Percentiles rank a stretch among this genome's conserved stretches.
Conservation (phyloP, 2,797 vertebrate genomes). For the Enteromius fasciolatus region DNA sequence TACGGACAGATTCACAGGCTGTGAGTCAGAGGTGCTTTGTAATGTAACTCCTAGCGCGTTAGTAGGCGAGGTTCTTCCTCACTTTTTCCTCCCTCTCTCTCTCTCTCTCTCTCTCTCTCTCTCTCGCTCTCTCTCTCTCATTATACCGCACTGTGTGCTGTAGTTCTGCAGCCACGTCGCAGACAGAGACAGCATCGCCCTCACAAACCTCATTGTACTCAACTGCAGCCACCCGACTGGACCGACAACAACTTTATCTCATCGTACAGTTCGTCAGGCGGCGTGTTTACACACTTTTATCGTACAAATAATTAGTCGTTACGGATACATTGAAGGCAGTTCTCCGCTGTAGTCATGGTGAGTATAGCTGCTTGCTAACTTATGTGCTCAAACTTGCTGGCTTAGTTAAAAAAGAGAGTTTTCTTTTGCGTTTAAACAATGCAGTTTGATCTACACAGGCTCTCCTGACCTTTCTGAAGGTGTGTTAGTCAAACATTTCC, state of each 20-base stretch:
- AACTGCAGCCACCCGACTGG: neutral
- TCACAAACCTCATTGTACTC: neutral
- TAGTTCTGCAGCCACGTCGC: slow-evolving; percentile 49
- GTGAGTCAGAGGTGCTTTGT: slow-evolving; percentile 65
- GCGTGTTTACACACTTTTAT: neutral
- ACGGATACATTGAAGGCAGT: neutral
- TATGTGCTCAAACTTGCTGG: neutral
- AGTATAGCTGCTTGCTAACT: slow-evolving; percentile 30
- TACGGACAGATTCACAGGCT: slow-evolving; percentile 49
- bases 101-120: slow-evolving; percentile 53
- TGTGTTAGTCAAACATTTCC: neutral
- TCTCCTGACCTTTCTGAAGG: neutral
- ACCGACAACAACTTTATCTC: neutral
- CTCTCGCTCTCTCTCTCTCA: slow-evolving; percentile 22
- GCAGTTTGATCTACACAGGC: no score
- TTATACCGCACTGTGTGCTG: slow-evolving; percentile 32
- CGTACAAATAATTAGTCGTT: neutral
- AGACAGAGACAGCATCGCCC: slow-evolving; percentile 7
- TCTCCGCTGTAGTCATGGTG: slow-evolving; percentile 38
- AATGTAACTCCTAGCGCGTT: slow-evolving; percentile 40
- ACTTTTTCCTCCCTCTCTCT: slow-evolving; percentile 26
- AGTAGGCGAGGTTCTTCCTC: slow-evolving; percentile 72
- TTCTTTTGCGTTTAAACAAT: neutral
- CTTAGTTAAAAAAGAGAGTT: neutral
- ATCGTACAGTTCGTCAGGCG: neutral